These are phyloP conservation scores for Leptopterna dolabrata DNA, from an alignment of 2,888 invertebrate species.

Conservation along the genomic window DNA sequence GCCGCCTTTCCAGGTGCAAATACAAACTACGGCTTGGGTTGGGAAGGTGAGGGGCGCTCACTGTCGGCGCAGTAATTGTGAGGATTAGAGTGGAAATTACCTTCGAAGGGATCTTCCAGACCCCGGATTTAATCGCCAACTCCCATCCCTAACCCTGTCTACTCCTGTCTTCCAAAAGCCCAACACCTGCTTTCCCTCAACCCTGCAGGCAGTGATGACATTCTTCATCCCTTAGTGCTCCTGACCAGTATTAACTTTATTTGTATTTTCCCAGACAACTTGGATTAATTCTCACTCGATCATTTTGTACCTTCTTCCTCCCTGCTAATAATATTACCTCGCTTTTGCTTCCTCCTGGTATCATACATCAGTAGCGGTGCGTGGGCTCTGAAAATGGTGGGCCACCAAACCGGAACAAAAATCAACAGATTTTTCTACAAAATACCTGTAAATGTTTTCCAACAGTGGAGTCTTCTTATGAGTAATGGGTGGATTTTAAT, in stretches of 20 bases:
- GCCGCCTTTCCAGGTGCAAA: conserved; percentile 16
- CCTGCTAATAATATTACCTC: background rate
- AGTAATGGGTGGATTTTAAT: too few relatives aligned
- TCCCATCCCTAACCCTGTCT: background rate
- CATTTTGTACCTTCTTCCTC: background rate
- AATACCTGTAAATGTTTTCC: too few relatives aligned
- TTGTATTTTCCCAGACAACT: background rate
- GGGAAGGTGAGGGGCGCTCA: background rate
- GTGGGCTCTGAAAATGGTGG: too few relatives aligned
- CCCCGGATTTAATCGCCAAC: conserved; percentile 30
- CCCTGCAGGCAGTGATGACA: background rate
- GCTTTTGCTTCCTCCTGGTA: too few relatives aligned
- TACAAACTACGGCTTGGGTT: background rate
- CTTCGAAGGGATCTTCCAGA: conserved; percentile 26
- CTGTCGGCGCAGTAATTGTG: conserved; percentile 36
- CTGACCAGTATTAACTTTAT: background rate
- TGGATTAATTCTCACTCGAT: conserved; percentile 19
- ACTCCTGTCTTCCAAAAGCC: background rate
- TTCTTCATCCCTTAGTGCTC: background rate
- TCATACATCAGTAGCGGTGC: too few relatives aligned
- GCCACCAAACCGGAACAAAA: too few relatives aligned
- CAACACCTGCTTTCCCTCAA: background rate
- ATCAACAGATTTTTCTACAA: too few relatives aligned
- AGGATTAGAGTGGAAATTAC: conserved; percentile 35
- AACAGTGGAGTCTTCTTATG: too few relatives aligned